phyloP scores from a whole-genome alignment of 2,888 invertebrate genomes.

The Cosmorhoe ocellata region DNA sequence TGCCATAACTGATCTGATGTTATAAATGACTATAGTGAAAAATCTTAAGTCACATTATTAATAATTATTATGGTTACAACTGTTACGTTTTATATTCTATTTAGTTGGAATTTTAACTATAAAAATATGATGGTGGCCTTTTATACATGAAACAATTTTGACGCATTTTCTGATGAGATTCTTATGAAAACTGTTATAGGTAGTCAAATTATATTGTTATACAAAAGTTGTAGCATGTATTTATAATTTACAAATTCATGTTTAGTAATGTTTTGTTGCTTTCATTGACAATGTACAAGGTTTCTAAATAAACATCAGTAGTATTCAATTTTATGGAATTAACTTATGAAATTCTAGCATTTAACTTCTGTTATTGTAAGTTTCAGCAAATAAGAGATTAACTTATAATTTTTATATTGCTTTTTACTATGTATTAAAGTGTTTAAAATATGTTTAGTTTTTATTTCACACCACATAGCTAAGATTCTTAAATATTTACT shows the following conservation, averaged over 20 bases:
- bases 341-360: conserved; percentile 32
- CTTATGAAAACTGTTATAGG: conserved; percentile 22
- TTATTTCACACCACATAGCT: conserved; percentile 15
- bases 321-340: conserved; percentile 10
- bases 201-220: conserved; percentile 17
- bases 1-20: conserved; percentile 42
- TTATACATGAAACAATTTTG: conserved; percentile 19
- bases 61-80: conserved; percentile 1
- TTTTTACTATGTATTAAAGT: conserved; percentile 30
- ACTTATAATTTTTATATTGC: conserved; percentile 27
- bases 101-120: conserved; percentile 11
- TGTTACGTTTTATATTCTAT: conserved; percentile 18
- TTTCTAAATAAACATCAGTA: conserved; percentile 1
- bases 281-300: conserved; percentile 12
- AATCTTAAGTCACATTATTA: conserved; percentile 10
- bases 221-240: conserved; percentile 5
- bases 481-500: conserved; percentile 30
- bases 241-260: conserved; percentile 27
- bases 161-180: conserved; percentile 13
- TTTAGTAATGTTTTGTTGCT: conserved; percentile 17
- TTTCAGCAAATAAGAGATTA: conserved; percentile 15
- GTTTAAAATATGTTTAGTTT: conserved; percentile 12
- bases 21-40: conserved; percentile 1
- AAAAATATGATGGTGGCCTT: conserved; percentile 28
- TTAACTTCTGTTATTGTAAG: conserved; percentile 22